A percentile compares a stretch with the other conserved stretches of the same genome.
These are phyloP conservation scores for Vultur gryphus DNA, from an alignment of 2,797 vertebrate species.

Conservation along the genomic window DNA sequence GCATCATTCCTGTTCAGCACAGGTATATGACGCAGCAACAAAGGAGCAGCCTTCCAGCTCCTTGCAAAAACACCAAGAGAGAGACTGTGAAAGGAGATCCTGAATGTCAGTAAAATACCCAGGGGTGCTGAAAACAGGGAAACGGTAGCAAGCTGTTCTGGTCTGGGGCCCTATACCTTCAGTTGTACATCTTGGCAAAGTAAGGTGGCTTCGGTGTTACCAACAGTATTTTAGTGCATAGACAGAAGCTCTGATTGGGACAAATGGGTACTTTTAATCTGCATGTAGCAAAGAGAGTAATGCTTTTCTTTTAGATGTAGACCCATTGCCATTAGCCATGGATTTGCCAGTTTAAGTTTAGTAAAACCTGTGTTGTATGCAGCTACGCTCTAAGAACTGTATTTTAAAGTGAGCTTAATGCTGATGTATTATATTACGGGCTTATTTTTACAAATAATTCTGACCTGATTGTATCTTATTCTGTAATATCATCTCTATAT, in stretches of 20 bases:
- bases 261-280: background rate
- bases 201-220: background rate
- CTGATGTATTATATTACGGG: background rate
- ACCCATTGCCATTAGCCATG: background rate
- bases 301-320: background rate
- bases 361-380: background rate
- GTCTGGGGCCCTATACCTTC: background rate
- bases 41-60: background rate
- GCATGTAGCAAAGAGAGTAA: background rate
- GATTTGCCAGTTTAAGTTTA: background rate
- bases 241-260: background rate
- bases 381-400: background rate
- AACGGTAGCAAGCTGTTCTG: background rate
- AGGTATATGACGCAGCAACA: background rate
- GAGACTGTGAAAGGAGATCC: background rate
- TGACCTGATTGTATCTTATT: background rate
- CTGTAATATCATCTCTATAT: background rate
- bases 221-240: background rate
- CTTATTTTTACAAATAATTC: background rate
- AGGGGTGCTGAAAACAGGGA: background rate
- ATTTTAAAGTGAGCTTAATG: background rate
- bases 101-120: background rate
- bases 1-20: background rate
- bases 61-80: background rate
- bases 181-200: background rate